A percentile compares a stretch with the other conserved stretches of the same genome.
phyloP scores from a whole-genome alignment of 92 coral and sea anemone species.

The Palythoa grandiflora region DNA sequence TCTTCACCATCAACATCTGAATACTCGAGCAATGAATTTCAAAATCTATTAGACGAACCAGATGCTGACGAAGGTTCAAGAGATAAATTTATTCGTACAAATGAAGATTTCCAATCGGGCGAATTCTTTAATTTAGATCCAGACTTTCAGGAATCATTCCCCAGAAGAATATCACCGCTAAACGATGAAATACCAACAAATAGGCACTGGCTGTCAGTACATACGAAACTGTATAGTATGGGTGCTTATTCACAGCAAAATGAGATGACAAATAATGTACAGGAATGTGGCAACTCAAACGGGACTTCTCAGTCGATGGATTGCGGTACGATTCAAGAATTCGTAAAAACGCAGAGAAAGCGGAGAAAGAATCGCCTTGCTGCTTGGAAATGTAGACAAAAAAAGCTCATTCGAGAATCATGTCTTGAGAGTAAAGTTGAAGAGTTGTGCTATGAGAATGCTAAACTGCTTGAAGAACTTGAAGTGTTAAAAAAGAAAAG shows the following conservation, averaged over 20 bases:
- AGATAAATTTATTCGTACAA: background rate
- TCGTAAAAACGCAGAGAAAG: constrained; percentile 61
- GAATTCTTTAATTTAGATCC: constrained; percentile 22
- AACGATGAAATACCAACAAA: constrained; percentile 54
- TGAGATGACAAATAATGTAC: constrained; percentile 26
- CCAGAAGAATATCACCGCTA: background rate
- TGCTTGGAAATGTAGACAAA: constrained; percentile 79
- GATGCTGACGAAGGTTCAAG: background rate
- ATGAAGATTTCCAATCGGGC: background rate
- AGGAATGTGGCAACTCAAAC: background rate
- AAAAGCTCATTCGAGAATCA: constrained; percentile 68
- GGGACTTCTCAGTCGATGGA: background rate
- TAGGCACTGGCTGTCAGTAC: constrained; percentile 71
- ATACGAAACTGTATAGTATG: constrained; percentile 67
- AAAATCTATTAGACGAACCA: constrained; percentile 13
- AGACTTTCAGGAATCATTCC: constrained; percentile 34
- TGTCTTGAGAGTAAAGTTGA: constrained; percentile 69
- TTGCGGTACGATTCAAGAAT: constrained; percentile 54
- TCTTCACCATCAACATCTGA: constrained; percentile 59
- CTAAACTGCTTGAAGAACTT: constrained; percentile 66
- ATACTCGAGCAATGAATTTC: constrained; percentile 34
- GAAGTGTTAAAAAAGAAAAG: constrained; percentile 63
- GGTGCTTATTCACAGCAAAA: constrained; percentile 47
- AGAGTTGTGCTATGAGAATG: constrained; percentile 69
- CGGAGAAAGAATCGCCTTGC: constrained; percentile 68